These are phyloP conservation scores for Sorex fumeus DNA, from an alignment of 2,113 vertebrate genomes.

Conservation along the genomic window DNA sequence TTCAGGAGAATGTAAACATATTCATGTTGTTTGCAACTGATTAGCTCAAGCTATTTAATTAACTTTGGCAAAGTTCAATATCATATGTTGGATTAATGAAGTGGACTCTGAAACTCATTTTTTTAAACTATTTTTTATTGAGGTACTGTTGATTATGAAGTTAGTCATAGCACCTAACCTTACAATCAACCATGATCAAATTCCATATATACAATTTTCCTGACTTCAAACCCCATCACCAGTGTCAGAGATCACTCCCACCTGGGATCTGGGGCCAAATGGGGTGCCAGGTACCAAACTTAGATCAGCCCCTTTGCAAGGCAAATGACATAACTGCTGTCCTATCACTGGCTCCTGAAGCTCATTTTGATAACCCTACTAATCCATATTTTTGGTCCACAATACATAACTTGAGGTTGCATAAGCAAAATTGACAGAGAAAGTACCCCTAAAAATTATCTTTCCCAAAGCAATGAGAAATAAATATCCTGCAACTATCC, in stretches of 20 bases:
- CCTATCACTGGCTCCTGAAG: not conserved
- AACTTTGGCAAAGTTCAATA: slow-evolving; percentile 8
- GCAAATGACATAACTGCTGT: no score
- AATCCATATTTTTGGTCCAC: not conserved
- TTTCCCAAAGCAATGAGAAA: not conserved
- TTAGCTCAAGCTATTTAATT: not conserved
- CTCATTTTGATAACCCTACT: not conserved
- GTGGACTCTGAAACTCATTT: not conserved
- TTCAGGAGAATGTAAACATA: not conserved
- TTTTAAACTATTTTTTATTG: no score
- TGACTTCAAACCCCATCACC: no score
- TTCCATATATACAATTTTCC: no score
- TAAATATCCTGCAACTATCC: not conserved
- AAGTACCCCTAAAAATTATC: not conserved
- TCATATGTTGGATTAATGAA: not conserved
- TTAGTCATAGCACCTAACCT: no score
- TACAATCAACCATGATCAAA: no score
- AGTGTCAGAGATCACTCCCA: no score
- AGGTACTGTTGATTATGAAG: no score
- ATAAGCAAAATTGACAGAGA: not conserved
- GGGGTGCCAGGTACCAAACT: no score
- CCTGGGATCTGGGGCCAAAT: no score
- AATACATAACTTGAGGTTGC: not conserved
- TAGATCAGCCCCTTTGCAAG: no score
- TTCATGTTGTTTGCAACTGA: not conserved